Percentiles rank a stretch among this genome's conserved stretches.
phyloP scores from a whole-genome alignment of 2,888 invertebrate species.

The Lycocerus yunnanus region DNA sequence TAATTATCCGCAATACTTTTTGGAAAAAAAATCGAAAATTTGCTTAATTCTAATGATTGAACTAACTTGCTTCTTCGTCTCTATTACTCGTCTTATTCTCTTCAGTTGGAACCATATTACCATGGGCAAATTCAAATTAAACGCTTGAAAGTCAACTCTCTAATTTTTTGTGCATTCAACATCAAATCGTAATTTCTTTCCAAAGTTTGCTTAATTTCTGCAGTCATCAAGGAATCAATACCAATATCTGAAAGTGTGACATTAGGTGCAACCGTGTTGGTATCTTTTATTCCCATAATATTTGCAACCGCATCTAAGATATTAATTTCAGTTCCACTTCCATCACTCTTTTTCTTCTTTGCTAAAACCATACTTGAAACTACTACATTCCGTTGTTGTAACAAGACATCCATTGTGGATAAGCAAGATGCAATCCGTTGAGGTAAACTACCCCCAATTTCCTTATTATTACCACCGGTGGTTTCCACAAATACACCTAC shows the following conservation, averaged over 20 bases:
- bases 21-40: not conserved
- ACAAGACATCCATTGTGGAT: conserved; percentile 83
- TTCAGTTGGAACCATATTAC: conserved; percentile 39
- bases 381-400: conserved; percentile 86
- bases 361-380: conserved; percentile 85
- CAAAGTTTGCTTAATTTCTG: conserved; percentile 96
- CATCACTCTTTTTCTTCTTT: conserved; percentile 73
- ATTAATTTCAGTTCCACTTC: conserved; percentile 62
- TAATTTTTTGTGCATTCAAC: conserved; percentile 89
- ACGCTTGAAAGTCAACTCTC: conserved; percentile 78
- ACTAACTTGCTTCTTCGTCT: conserved; percentile 50
- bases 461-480: conserved; percentile 87
- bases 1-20: not conserved
- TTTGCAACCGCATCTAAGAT: conserved; percentile 83
- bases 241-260: conserved; percentile 91
- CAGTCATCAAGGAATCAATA: conserved; percentile 98
- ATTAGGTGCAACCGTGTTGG: conserved; percentile 73
- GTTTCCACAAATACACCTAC: conserved; percentile 91
- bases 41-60: too few species aligned
- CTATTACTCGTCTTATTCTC: conserved; percentile 33
- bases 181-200: conserved; percentile 92
- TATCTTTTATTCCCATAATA: conserved; percentile 88
- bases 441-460: conserved; percentile 94
- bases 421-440: conserved; percentile 95
- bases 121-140: conserved; percentile 64